Evolutionary conservation across 2,888 invertebrate species (phyloP).

Genomic region (Bellardia pandia): DNA sequence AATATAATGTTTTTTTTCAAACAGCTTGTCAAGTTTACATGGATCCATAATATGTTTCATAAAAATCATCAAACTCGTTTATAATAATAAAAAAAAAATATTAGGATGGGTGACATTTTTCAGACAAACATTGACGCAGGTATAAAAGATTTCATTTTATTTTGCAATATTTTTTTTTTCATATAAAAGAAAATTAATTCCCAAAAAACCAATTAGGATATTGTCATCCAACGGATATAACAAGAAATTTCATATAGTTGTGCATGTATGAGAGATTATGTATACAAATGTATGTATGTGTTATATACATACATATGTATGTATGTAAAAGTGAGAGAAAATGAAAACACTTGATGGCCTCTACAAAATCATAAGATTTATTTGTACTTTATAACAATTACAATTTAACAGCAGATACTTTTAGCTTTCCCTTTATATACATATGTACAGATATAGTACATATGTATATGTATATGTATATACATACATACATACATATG

Average conservation of each 20-base stretch:
- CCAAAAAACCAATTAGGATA: conserved; percentile 71
- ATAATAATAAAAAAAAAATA: conserved; percentile 22
- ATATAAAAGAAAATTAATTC: conserved; percentile 56
- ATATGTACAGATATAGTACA: background rate
- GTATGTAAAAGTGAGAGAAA: background rate
- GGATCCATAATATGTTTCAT: background rate
- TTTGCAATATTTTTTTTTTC: conserved; percentile 11
- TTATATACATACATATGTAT: background rate
- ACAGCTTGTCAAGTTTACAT: background rate
- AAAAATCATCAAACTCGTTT: background rate
- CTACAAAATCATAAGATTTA: background rate
- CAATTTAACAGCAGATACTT: background rate
- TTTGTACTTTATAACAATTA: too few species aligned
- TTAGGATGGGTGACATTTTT: conserved; percentile 39
- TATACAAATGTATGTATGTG: background rate
- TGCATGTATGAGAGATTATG: background rate
- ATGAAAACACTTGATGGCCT: conserved; percentile 19
- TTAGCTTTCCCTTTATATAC: background rate
- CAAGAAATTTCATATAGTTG: conserved; percentile 45
- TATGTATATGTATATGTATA: background rate
- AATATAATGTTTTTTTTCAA: background rate
- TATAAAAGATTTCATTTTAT: conserved; percentile 31
- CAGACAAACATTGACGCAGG: conserved; percentile 24
- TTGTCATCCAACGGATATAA: conserved; percentile 69
- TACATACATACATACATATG: background rate